Conservation (phyloP, 2,113 vertebrate species). For the Mirounga angustirostris region DNA sequence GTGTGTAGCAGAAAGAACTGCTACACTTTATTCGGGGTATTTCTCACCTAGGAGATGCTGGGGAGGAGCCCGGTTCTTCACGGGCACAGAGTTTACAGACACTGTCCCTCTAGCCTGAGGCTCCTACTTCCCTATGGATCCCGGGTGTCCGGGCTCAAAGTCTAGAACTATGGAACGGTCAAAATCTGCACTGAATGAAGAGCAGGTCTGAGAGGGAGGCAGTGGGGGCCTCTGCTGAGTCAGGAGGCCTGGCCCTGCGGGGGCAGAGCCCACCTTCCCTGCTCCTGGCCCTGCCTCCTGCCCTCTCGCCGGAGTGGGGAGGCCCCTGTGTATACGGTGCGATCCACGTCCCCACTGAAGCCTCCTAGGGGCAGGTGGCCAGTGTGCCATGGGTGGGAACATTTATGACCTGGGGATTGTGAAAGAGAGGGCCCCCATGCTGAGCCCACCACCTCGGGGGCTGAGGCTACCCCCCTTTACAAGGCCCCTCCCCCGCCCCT, state of each 20-base stretch:
- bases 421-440: not conserved
- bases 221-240: not conserved
- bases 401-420: not conserved
- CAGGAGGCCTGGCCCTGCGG: not conserved
- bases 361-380: not conserved
- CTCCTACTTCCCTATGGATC: not conserved
- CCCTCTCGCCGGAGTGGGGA: not conserved
- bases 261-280: not conserved
- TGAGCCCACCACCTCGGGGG: not conserved
- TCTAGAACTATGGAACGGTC: not conserved
- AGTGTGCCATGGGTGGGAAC: rapidly evolving
- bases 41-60: constrained; percentile 29
- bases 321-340: not conserved
- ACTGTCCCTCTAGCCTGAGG: not conserved
- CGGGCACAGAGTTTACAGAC: not conserved
- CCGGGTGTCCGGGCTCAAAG: not conserved
- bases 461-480: too few relatives aligned
- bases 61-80: not conserved
- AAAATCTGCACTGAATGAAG: not conserved
- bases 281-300: not conserved
- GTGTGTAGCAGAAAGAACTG: not conserved
- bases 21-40: rapidly evolving
- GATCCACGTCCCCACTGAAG: not conserved
- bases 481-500: not conserved
- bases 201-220: not conserved